Conservation (phyloP, 2,888 invertebrate genomes). For the Gastracanthus pulcherrimus region DNA sequence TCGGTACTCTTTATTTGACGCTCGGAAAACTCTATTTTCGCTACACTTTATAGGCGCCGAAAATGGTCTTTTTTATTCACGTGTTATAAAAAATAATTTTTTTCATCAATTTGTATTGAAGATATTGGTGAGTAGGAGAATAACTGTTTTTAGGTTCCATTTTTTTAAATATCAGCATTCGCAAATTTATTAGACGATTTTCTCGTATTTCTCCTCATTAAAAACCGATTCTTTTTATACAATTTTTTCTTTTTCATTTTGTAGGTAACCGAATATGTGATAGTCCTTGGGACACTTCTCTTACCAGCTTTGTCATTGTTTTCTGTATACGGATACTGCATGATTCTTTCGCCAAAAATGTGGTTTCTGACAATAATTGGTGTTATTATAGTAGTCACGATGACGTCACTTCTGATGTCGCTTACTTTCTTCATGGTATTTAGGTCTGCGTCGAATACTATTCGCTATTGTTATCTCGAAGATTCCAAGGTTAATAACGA, state of each 20-base stretch:
- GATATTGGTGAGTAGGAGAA: too few species aligned
- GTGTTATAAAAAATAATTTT: too few species aligned
- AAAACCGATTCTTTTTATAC: neutral
- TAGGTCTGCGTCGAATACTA: slow-evolving; percentile 31
- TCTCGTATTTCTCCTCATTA: too few species aligned
- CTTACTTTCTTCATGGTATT: slow-evolving; percentile 31
- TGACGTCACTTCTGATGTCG: slow-evolving; percentile 3
- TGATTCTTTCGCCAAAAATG: neutral
- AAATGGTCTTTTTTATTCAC: too few species aligned
- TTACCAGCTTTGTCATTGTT: neutral
- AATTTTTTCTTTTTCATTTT: too few species aligned
- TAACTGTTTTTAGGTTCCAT: too few species aligned
- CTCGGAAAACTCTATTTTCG: too few species aligned
- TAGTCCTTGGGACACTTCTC: slow-evolving; percentile 18
- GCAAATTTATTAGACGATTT: too few species aligned
- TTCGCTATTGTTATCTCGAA: slow-evolving; percentile 35
- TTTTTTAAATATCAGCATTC: too few species aligned
- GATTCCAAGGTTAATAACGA: slow-evolving; percentile 41
- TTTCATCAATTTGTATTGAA: too few species aligned
- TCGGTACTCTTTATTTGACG: too few species aligned
- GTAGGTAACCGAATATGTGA: slow-evolving; percentile 33
- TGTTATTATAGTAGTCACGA: neutral
- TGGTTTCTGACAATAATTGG: neutral
- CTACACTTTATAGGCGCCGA: too few species aligned
- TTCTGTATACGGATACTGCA: neutral